These are phyloP conservation scores for Cyaniris semiargus DNA, from an alignment of 2,888 invertebrate species.

Conservation along the genomic window DNA sequence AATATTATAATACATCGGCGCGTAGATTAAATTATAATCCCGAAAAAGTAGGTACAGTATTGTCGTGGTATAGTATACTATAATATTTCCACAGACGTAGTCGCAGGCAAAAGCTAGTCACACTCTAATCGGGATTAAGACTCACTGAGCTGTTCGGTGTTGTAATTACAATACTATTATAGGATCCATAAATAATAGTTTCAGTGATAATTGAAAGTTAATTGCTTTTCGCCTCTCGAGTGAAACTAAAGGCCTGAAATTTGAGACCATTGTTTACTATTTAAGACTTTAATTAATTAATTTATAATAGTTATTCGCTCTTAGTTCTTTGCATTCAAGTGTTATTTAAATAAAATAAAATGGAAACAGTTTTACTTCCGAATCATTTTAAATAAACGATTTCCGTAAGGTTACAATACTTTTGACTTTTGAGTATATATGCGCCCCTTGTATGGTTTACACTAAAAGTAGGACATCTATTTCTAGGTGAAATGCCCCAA, in stretches of 20 bases:
- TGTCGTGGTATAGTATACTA: no score
- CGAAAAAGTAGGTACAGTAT: no score
- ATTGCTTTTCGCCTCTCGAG: neutral
- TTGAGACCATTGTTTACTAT: neutral
- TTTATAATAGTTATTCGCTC: neutral
- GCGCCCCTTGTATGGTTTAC: no score
- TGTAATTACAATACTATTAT: conserved; percentile 3
- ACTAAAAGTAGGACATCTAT: no score
- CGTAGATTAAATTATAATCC: no score
- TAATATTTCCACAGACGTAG: neutral
- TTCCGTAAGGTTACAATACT: no score
- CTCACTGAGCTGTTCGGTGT: neutral
- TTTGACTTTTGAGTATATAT: no score
- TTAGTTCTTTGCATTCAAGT: neutral
- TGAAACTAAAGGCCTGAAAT: neutral
- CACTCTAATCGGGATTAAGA: conserved; percentile 7
- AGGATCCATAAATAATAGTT: conserved; percentile 14
- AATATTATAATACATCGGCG: no score
- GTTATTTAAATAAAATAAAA: no score
- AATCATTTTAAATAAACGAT: no score
- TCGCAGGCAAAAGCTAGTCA: neutral
- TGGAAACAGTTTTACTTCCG: no score
- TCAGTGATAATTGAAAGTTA: neutral
- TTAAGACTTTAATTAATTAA: neutral
- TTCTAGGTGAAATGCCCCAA: no score